Evolutionary conservation across 2,113 vertebrate genomes (phyloP), one percentile per base, ranked within the genome.

Genomic region (Myiagra hebetior): DNA sequence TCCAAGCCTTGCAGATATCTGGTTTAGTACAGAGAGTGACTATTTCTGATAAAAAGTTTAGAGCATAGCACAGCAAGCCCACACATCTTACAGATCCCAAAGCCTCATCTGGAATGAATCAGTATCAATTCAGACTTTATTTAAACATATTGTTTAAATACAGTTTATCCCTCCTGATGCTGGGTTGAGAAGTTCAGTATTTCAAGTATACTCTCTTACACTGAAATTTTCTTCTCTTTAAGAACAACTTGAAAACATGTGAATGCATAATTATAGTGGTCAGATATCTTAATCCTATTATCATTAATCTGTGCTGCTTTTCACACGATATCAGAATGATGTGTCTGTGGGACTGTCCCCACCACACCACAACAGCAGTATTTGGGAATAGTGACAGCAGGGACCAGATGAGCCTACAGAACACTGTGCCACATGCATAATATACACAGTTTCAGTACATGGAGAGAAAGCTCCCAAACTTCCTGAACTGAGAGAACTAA

Each of bases 121-220:
- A 96, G 80, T 68, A 91, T 73, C 88, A 92, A 91, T 92, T 96
- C 96, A 93, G 76, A 74, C 83, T 93, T 95, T 92, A 96, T 92
- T 97, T 93, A 95, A 95, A 94, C 93, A 96, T 91, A 91, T 85
- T 96, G 96, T 96, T 97, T 96, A 93, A 96, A 95, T 96, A 97
- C 93, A 94, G 88, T 85, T 97, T 95, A 96, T 96, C 92, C 92
- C 83, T 94, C 93, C 85, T 72, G 79, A 92, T 92, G 80, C 65
- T 79, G 83, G 53, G 96, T 97, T 96, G 93, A 96, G 95, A 96
- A 95, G 93, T 96, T 96, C 96, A 96, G 60, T 53, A 76, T 96
- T 95, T 93, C 80, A 91, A 95, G 41, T 68, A 47, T 7, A 28
- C 33, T 82, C 65, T 80, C 88, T 84, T 62, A 84, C 41, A 41